Conservation (phyloP, 2,113 vertebrate genomes). For the Polypterus bichir region DNA sequence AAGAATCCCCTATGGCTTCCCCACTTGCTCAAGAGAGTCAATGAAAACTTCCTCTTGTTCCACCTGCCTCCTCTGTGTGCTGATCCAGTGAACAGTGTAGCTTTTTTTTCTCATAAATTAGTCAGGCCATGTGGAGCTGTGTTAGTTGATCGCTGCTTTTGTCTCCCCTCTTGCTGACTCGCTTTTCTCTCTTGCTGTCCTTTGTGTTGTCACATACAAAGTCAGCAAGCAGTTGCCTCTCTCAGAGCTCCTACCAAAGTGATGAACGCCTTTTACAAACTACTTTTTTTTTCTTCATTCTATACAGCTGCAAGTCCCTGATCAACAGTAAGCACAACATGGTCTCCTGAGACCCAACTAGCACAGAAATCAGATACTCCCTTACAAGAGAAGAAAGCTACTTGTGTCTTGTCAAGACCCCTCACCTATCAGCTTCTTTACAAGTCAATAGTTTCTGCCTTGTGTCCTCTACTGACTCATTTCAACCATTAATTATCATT, state of each 20-base stretch:
- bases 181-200: slow-evolving; percentile 67
- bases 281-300: slow-evolving; percentile 41
- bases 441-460: slow-evolving; percentile 47
- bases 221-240: slow-evolving; percentile 66
- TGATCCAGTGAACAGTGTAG: slow-evolving; percentile 71
- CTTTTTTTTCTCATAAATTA: slow-evolving; percentile 94
- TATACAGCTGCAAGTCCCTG: slow-evolving; percentile 67
- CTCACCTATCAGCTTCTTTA: slow-evolving; percentile 51
- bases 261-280: slow-evolving; percentile 67
- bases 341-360: slow-evolving; percentile 78
- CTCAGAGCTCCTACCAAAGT: slow-evolving; percentile 54
- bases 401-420: slow-evolving; percentile 53
- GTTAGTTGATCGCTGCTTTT: slow-evolving; percentile 74
- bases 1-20: slow-evolving; percentile 76
- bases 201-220: slow-evolving; percentile 66
- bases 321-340: slow-evolving; percentile 56
- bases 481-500: slow-evolving; percentile 26
- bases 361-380: slow-evolving; percentile 66
- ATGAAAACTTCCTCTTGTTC: slow-evolving; percentile 90
- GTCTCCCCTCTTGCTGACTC: slow-evolving; percentile 69
- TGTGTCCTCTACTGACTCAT: slow-evolving; percentile 23
- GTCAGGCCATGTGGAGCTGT: slow-evolving; percentile 77
- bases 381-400: slow-evolving; percentile 44
- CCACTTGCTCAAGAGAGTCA: slow-evolving; percentile 78
- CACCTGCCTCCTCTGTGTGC: slow-evolving; percentile 72